Percentiles rank a stretch among this genome's conserved stretches.
These are phyloP conservation scores for Lepilemur septentrionalis DNA, from an alignment of 2,797 vertebrate genomes.

Conservation along the genomic window DNA sequence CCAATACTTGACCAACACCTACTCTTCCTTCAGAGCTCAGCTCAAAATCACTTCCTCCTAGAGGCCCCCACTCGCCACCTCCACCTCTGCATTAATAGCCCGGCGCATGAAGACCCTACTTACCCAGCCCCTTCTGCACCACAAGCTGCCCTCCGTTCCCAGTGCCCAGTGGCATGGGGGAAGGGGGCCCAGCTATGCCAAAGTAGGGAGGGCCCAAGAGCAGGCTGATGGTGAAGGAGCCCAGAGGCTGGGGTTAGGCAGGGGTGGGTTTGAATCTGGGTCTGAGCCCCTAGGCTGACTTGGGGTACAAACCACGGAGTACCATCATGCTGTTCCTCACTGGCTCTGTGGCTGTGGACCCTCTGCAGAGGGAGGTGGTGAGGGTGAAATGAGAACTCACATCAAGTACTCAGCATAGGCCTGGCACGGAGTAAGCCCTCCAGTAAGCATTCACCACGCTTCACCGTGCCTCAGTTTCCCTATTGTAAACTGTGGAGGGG, in stretches of 20 bases:
- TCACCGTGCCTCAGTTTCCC: not conserved
- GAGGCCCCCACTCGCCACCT: not conserved
- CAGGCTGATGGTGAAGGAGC: not conserved
- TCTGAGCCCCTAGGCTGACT: not conserved
- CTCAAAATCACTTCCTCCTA: conserved; percentile 51
- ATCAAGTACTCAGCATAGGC: not conserved
- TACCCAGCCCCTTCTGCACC: not conserved
- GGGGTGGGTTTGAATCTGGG: not conserved
- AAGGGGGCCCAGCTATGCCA: not conserved
- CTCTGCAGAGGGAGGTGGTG: not conserved
- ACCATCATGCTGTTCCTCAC: not conserved
- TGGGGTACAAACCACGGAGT: not conserved
- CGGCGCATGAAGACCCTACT: not conserved
- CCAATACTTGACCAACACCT: not conserved
- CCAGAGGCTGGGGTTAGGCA: not conserved
- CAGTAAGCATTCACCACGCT: not conserved
- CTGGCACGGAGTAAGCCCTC: not conserved
- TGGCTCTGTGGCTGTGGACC: not conserved
- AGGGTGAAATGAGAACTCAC: not conserved
- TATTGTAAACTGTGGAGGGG: not conserved
- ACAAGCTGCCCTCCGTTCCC: not conserved
- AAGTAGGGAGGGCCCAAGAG: not conserved
- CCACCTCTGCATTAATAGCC: not conserved
- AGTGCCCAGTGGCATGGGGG: not conserved
- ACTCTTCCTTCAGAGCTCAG: conserved; percentile 32